Percentiles rank a stretch among this genome's conserved stretches.
Evolutionary conservation across 1,140 invertebrate species (phyloP).

Genomic region (Achroia grisella): DNA sequence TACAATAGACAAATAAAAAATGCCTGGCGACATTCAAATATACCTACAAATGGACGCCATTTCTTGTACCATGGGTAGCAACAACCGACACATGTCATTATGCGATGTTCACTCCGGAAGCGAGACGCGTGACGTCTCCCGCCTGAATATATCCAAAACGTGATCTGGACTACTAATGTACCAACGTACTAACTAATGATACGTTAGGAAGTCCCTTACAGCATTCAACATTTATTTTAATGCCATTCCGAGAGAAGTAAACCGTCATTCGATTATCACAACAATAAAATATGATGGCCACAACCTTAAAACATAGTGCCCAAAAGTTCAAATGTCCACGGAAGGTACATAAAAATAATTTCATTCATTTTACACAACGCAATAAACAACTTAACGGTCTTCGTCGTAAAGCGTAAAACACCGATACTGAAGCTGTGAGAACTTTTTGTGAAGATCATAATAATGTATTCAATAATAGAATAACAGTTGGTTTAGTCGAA

Average conservation of each 20-base stretch:
- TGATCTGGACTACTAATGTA: conserved; percentile 29
- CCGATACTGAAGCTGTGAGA: conserved; percentile 6
- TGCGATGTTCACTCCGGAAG: conserved; percentile 33
- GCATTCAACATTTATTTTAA: too few species aligned
- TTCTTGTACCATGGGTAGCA: background rate
- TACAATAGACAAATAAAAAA: background rate
- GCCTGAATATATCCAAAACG: conserved; percentile 35
- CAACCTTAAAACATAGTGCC: conserved; percentile 3
- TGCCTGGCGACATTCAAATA: background rate
- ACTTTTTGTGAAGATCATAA: conserved; percentile 14
- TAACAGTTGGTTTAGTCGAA: conserved; percentile 23
- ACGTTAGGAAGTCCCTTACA: conserved; percentile 7
- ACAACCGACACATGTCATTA: conserved; percentile 18
- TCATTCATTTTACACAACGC: conserved; percentile 6
- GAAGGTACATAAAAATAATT: conserved; percentile 12
- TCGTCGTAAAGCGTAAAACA: conserved; percentile 1
- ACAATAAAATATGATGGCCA: conserved; percentile 8
- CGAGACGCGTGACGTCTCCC: conserved; percentile 45
- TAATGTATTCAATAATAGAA: conserved; percentile 25
- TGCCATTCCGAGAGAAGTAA: background rate
- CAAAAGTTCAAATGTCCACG: background rate
- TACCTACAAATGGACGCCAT: too few species aligned
- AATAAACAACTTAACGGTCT: conserved; percentile 10
- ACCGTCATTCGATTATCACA: conserved; percentile 9
- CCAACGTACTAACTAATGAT: conserved; percentile 2